Evolutionary conservation across 2,113 vertebrate genomes (phyloP).

Genomic region (Tenrec ecaudatus): DNA sequence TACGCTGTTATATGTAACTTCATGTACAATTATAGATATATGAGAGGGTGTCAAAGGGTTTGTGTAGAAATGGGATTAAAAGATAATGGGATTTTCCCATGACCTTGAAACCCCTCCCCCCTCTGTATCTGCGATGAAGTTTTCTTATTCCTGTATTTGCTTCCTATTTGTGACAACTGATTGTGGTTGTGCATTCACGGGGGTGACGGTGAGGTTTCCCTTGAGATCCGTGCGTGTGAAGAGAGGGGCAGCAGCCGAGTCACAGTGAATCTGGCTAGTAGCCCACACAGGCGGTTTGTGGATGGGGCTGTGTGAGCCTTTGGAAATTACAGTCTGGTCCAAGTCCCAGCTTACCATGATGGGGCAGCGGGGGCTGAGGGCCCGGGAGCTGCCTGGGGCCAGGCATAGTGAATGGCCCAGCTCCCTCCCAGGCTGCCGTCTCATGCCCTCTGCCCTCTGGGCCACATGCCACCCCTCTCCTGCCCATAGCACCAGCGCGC

Average conservation of each 20-base stretch:
- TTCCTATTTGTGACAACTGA: neutral
- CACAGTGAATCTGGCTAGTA: neutral
- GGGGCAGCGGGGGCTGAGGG: neutral
- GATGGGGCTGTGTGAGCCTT: neutral
- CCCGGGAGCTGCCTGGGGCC: neutral
- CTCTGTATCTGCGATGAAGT: no score
- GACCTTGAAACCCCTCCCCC: no score
- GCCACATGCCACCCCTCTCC: neutral
- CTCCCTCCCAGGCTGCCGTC: fast-evolving
- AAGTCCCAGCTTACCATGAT: neutral
- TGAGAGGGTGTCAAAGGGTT: no score
- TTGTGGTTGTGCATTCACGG: neutral
- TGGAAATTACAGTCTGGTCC: neutral
- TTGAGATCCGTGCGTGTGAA: neutral
- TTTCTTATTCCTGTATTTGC: no score
- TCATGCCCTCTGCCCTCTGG: neutral
- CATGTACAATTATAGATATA: no score
- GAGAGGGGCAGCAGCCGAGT: neutral
- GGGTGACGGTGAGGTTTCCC: neutral
- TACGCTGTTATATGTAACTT: no score
- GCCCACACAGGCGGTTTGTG: neutral
- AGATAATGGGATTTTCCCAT: no score
- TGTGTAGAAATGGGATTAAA: no score
- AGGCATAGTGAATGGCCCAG: neutral
- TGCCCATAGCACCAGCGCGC: conserved; percentile 95